Percentiles rank a stretch among this genome's conserved stretches.
phyloP scores from a whole-genome alignment of 2,797 vertebrate genomes.

The Cuculus canorus region DNA sequence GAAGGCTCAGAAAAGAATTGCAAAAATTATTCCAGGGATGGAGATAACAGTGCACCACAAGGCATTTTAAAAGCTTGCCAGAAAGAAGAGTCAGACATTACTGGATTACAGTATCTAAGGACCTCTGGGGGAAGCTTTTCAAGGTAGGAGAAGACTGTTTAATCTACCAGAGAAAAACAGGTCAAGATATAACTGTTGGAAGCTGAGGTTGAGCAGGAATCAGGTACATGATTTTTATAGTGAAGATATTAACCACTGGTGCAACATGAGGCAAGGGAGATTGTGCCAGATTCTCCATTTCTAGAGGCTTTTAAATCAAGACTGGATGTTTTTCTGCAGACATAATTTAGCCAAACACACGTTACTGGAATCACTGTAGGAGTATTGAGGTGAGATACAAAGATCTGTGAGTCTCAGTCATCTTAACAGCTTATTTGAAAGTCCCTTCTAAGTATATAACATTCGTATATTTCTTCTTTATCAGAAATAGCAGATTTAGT shows the following conservation, averaged over 20 bases:
- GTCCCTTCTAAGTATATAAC: not conserved
- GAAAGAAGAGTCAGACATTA: not conserved
- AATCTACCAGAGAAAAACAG: not conserved
- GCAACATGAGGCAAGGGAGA: not conserved
- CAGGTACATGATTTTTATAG: not conserved
- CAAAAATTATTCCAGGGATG: not conserved
- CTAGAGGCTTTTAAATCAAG: not conserved
- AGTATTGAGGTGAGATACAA: rapidly evolving
- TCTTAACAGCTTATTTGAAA: not conserved
- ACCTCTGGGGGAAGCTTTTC: not conserved
- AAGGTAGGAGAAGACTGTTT: not conserved
- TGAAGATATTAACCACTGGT: not conserved
- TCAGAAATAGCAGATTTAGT: not conserved
- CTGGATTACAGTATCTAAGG: not conserved
- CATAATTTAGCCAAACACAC: not conserved
- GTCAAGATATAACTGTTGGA: not conserved
- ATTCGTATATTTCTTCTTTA: not conserved
- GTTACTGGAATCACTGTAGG: not conserved
- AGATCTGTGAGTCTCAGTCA: rapidly evolving
- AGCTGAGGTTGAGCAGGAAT: not conserved
- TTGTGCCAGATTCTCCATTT: not conserved
- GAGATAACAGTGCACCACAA: not conserved
- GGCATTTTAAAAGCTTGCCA: not conserved
- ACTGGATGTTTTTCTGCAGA: not conserved
- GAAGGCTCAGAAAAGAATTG: not conserved